phyloP scores from a whole-genome alignment of 92 coral and sea anemone species.

The Umimayanthus kanabou region DNA sequence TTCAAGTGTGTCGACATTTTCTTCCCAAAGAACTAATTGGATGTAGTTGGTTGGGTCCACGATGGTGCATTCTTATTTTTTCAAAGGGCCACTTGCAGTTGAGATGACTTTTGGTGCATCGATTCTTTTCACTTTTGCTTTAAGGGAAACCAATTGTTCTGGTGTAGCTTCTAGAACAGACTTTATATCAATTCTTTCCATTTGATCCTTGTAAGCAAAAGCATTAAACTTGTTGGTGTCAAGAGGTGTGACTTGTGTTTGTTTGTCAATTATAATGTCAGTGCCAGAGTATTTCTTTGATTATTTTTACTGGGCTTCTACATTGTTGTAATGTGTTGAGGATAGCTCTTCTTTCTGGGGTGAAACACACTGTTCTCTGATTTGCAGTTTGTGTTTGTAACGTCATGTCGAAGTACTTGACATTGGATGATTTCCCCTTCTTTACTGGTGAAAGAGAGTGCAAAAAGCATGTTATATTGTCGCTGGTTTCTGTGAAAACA shows the following conservation, averaged over 20 bases:
- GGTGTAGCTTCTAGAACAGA: not conserved
- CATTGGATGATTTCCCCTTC: slow-evolving; percentile 7
- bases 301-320: not conserved
- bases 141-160: not conserved
- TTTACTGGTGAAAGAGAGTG: slow-evolving; percentile 8
- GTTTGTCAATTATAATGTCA: not conserved
- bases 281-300: not conserved
- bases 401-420: not conserved
- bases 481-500: slow-evolving; percentile 9
- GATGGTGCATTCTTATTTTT: not conserved
- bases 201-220: not conserved
- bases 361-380: too few species aligned
- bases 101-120: not conserved
- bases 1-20: not conserved
- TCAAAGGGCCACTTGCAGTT: not conserved
- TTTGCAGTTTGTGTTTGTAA: too few species aligned
- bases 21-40: slow-evolving; percentile 11
- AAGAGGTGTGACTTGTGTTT: too few species aligned
- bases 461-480: not conserved
- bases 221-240: not conserved
- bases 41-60: not conserved
- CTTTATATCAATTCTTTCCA: not conserved
- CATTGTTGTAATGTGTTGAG: not conserved
- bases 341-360: too few species aligned
- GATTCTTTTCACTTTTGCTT: not conserved